Evolutionary conservation across 2,888 invertebrate species (phyloP), one percentile per base, ranked within the genome.

Genomic region (Orgyia antiqua): DNA sequence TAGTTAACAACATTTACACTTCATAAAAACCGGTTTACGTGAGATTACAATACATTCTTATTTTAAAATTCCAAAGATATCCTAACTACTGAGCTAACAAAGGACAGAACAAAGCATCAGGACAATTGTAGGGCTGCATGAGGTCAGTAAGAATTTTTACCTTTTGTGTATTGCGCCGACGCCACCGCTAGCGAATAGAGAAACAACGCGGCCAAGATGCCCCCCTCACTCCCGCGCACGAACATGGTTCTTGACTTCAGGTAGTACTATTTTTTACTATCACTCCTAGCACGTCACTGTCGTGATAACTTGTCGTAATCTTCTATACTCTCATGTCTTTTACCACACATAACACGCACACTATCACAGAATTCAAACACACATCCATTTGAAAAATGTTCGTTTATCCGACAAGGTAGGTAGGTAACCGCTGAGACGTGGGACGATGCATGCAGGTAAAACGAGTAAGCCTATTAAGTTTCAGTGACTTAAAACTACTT

Each of bases 371-470:
- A 73, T 69, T 71, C 59, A 70, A 79, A 78, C 76, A 74, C 82
- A 82, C 80, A 80, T 82, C 78, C 82, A 86, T 86, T 84, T 83
- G 78, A 83, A 84, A 83, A 80, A 77, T 78, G 75, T 84, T 73
- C 83, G 80, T 83, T 83, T 80, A 79, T 80, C 79, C 80, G 74
- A 80, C 77, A 79, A 73, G 65, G 69, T 60, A 71, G 65, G 69
- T 60, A 71, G 73, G 71, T 73, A 75, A 77, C 79, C 76, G 79
- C 77, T 73, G 72, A 68, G 64, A 72, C 78, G 80, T 76, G 79
- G 76, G 80, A 72, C 75, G 74, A 75, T 65, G 69, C 76, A 77
- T 78, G 79, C 83, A 84, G 84, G 83, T 84, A 83, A 75, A 75
- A 73, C 73, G 75, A 75, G 74, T 74, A 68, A 77, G 73, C 80